phyloP scores from a whole-genome alignment of 2,797 vertebrate genomes.

The Pyrocephalus nanus region DNA sequence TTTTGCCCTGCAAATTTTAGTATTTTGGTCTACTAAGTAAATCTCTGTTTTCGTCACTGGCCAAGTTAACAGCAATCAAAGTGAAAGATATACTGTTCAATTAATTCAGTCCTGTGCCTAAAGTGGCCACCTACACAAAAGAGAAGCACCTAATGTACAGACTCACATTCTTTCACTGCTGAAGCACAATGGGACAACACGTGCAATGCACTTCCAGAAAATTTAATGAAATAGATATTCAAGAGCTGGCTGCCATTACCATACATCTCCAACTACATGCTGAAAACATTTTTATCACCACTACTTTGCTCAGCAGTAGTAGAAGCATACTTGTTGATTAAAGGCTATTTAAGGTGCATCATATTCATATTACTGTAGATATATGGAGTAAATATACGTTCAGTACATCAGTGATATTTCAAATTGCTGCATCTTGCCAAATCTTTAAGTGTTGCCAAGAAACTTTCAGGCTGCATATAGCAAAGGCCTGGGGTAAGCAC shows the following conservation, averaged over 20 bases:
- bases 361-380: slow-evolving; percentile 39
- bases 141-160: neutral
- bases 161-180: neutral
- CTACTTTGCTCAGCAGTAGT: slow-evolving; percentile 22
- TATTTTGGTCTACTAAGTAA: neutral
- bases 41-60: neutral
- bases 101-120: neutral
- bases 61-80: neutral
- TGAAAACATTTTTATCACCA: slow-evolving; percentile 24
- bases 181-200: neutral
- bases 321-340: slow-evolving; percentile 12
- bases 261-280: neutral
- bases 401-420: slow-evolving; percentile 12
- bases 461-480: neutral
- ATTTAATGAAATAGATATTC: neutral
- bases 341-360: slow-evolving; percentile 48
- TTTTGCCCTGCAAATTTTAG: neutral
- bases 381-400: slow-evolving; percentile 38
- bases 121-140: neutral
- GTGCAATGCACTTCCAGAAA: neutral
- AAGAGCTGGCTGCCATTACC: neutral
- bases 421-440: slow-evolving; percentile 29
- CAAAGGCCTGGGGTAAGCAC: slow-evolving; percentile 13
- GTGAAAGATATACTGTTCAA: neutral
- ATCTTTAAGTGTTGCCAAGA: slow-evolving; percentile 39